A percentile compares a stretch with the other conserved stretches of the same genome.
These are phyloP conservation scores for Crambe crambe DNA, from an alignment of 37 sponge, comb jelly and placozoan genomes.

Conservation along the genomic window DNA sequence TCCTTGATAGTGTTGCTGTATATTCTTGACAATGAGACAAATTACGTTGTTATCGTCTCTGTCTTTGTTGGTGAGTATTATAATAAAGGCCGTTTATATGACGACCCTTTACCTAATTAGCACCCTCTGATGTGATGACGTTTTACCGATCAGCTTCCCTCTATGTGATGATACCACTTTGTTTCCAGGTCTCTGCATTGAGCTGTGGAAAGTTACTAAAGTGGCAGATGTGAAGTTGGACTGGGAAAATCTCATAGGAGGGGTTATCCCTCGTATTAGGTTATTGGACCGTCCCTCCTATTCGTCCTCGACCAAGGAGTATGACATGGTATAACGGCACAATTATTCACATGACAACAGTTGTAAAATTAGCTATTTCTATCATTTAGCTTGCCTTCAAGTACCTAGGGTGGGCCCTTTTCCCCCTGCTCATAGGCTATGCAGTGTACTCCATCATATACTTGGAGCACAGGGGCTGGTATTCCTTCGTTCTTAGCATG, in stretches of 20 bases:
- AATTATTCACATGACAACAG: no score
- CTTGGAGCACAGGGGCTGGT: conserved; percentile 99
- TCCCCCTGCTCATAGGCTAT: conserved; percentile 92
- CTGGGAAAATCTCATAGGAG: conserved; percentile 57
- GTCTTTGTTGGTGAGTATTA: conserved; percentile 60
- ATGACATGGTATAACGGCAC: conserved; percentile 79
- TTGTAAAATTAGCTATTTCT: no score
- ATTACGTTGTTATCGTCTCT: conserved; percentile 85
- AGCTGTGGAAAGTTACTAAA: conserved; percentile 97
- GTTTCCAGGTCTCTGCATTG: conserved; percentile 79
- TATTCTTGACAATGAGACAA: conserved; percentile 97
- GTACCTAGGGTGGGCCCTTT: conserved; percentile 90
- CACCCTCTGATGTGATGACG: background rate
- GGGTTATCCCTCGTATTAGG: conserved; percentile 76
- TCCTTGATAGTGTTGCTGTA: conserved; percentile 93
- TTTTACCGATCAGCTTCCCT: background rate
- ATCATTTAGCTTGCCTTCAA: conserved; percentile 87
- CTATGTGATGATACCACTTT: no score
- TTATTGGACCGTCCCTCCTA: conserved; percentile 87
- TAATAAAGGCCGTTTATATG: no score
- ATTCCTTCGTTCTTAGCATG: conserved; percentile 92
- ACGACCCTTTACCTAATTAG: background rate
- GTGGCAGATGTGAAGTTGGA: conserved; percentile 80
- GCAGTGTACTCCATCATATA: conserved; percentile 97
- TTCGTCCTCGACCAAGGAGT: conserved; percentile 90